phyloP scores from a whole-genome alignment of 2,888 invertebrate genomes.

The Drosophila rubida region DNA sequence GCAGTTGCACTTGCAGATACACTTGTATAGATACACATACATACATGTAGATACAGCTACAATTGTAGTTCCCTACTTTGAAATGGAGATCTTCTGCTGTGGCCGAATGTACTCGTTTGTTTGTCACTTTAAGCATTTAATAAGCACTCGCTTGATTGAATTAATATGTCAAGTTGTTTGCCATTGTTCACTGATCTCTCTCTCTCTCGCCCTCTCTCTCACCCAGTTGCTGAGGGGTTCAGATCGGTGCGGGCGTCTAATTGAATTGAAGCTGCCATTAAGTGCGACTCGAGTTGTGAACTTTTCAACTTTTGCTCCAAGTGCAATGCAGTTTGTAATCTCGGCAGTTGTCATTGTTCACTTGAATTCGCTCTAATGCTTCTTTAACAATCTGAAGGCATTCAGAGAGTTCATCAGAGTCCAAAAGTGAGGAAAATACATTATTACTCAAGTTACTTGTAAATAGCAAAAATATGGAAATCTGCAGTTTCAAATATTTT shows the following conservation, averaged over 20 bases:
- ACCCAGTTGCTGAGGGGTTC: background rate
- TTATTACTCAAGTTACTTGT: background rate
- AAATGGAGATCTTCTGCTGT: constrained; percentile 35
- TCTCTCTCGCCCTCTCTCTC: background rate
- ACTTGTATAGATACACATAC: background rate
- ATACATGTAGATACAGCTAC: constrained; percentile 13
- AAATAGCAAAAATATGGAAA: too few species aligned
- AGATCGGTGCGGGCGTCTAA: constrained; percentile 50
- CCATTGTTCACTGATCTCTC: constrained; percentile 44
- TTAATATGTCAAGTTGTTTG: constrained; percentile 63
- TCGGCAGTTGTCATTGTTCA: constrained; percentile 14
- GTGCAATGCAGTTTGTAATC: constrained; percentile 44
- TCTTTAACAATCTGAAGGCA: background rate
- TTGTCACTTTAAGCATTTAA: constrained; percentile 73
- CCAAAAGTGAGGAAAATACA: background rate
- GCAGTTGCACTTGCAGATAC: background rate
- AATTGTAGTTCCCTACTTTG: constrained; percentile 35
- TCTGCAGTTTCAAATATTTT: too few species aligned
- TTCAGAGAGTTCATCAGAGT: background rate
- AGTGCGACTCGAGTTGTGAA: constrained; percentile 57
- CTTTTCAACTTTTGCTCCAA: constrained; percentile 70
- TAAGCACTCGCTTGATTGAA: constrained; percentile 75
- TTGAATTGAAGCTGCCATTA: constrained; percentile 70
- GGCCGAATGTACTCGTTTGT: constrained; percentile 36
- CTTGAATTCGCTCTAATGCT: constrained; percentile 11